phyloP scores from a whole-genome alignment of 2,888 invertebrate species.

The Tiphia femorata region DNA sequence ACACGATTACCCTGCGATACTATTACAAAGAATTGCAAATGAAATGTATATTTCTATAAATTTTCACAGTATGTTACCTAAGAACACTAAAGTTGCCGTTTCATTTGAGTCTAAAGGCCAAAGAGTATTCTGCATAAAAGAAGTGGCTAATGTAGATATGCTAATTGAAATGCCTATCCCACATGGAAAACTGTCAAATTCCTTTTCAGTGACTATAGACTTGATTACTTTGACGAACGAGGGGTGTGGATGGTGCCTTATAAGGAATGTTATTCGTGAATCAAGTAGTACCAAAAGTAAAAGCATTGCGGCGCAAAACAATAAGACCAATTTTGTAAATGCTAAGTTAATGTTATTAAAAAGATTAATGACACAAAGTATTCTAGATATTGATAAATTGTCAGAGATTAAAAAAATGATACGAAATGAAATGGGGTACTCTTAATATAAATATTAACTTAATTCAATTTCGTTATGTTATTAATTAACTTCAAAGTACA shows the following conservation, averaged over 20 bases:
- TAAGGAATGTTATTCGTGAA: constrained; percentile 52
- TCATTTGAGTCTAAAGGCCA: constrained; percentile 36
- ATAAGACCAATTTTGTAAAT: constrained; percentile 49
- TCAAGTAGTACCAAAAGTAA: constrained; percentile 27
- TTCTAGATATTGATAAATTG: constrained; percentile 47
- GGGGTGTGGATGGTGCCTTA: constrained; percentile 54
- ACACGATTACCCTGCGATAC: constrained; percentile 40
- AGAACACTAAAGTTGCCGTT: constrained; percentile 43
- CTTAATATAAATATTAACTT: too few relatives aligned
- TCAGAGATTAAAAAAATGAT: constrained; percentile 51
- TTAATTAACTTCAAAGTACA: too few relatives aligned
- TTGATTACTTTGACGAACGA: constrained; percentile 50
- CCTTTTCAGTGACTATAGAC: constrained; percentile 43
- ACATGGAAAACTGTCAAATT: constrained; percentile 15
- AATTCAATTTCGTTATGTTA: too few relatives aligned
- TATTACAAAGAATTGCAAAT: constrained; percentile 39
- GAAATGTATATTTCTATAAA: constrained; percentile 40
- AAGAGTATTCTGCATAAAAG: constrained; percentile 49
- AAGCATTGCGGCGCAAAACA: constrained; percentile 14
- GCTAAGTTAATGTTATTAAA: constrained; percentile 49
- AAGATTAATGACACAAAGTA: constrained; percentile 36
- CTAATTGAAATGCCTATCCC: constrained; percentile 47
- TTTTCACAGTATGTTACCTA: constrained; percentile 50
- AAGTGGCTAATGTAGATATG: constrained; percentile 42
- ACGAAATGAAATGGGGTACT: constrained; percentile 44